A percentile compares a stretch with the other conserved stretches of the same genome.
Evolutionary conservation across 2,113 vertebrate species (phyloP).

Genomic region (Oceanodroma tethys): DNA sequence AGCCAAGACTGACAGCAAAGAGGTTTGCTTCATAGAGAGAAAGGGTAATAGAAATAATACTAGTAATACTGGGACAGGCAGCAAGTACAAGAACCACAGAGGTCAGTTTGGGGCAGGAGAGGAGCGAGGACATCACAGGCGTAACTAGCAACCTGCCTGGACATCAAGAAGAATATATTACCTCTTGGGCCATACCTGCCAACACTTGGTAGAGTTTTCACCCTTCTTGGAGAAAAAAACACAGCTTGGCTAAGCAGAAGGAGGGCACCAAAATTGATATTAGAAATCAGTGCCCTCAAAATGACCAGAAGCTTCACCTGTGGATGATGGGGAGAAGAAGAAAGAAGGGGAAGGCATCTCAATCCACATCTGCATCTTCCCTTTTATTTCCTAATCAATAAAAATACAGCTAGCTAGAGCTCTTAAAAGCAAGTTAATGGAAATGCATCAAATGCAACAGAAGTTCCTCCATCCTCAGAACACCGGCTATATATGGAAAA

Average conservation of each 20-base stretch:
- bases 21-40: background rate
- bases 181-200: background rate
- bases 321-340: background rate
- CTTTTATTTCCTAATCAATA: background rate
- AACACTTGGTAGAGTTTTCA: background rate
- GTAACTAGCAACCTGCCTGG: background rate
- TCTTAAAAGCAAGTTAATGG: background rate
- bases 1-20: background rate
- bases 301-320: background rate
- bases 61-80: background rate
- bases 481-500: background rate
- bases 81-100: background rate
- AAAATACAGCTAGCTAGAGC: background rate
- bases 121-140: accelerated
- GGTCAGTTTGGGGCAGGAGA: background rate
- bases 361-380: background rate
- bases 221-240: background rate
- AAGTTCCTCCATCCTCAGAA: background rate
- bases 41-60: background rate
- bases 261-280: background rate
- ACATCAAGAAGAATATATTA: background rate
- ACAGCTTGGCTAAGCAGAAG: background rate
- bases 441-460: background rate
- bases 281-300: background rate
- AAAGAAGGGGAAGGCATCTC: background rate